These are phyloP conservation scores for Syrrhaptes paradoxus DNA, from an alignment of 2,113 vertebrate species.

Conservation along the genomic window DNA sequence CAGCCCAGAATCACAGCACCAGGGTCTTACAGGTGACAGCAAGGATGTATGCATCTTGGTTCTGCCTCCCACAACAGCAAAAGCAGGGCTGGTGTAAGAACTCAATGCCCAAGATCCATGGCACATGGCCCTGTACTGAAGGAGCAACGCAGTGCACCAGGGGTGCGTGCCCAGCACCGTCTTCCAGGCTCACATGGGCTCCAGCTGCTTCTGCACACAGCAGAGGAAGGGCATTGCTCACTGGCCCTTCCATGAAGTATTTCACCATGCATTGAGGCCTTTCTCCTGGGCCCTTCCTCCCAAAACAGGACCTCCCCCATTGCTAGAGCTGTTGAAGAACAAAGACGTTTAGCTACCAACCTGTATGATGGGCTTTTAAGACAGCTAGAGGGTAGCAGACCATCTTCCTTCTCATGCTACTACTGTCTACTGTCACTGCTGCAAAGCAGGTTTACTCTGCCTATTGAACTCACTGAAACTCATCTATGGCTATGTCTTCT, in stretches of 20 bases:
- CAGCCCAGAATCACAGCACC: neutral
- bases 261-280: neutral
- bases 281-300: neutral
- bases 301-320: neutral
- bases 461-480: neutral
- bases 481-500: neutral
- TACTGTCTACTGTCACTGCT: neutral
- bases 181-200: neutral
- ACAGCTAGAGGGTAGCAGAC: neutral
- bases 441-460: neutral
- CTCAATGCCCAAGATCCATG: fast-evolving
- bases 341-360: neutral
- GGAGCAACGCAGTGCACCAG: neutral
- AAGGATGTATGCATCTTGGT: neutral
- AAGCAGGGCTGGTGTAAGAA: neutral
- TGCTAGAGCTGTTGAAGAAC: neutral
- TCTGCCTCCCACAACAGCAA: neutral
- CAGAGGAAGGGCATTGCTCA: neutral
- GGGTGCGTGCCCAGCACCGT: neutral
- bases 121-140: neutral
- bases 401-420: neutral
- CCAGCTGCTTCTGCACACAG: neutral
- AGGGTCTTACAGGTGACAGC: neutral
- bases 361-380: neutral
- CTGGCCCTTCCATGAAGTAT: neutral